These are phyloP conservation scores for Trissolcus japonicus DNA, from an alignment of 2,888 invertebrate genomes.

Conservation along the genomic window DNA sequence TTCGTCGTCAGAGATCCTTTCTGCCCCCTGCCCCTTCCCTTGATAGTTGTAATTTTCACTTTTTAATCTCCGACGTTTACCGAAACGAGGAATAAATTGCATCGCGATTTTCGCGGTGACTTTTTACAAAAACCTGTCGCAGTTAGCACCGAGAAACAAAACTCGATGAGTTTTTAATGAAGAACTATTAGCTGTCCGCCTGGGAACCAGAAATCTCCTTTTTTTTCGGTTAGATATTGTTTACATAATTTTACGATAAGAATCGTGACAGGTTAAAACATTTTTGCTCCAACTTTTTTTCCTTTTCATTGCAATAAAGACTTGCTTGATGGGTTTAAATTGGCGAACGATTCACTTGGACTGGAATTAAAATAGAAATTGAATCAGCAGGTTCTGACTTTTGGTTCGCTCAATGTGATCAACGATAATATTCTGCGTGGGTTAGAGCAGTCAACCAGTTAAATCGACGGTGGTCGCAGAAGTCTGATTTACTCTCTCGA, in stretches of 20 bases:
- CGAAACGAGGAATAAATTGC: conserved; percentile 31
- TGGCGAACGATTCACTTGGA: neutral
- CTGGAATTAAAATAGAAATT: neutral
- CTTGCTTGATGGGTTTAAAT: neutral
- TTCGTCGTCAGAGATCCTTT: conserved; percentile 45
- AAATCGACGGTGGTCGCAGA: conserved; percentile 33
- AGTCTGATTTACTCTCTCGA: conserved; percentile 50
- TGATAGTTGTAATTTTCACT: conserved; percentile 5
- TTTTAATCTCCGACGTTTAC: conserved; percentile 4
- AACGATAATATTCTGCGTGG: conserved; percentile 52
- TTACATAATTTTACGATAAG: neutral
- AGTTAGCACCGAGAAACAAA: neutral
- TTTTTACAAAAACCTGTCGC: conserved; percentile 9
- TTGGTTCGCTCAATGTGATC: conserved; percentile 35
- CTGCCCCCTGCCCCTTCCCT: conserved; percentile 8
- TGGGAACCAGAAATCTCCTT: conserved; percentile 3
- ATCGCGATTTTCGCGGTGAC: conserved; percentile 11
- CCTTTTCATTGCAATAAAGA: neutral
- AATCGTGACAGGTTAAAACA: neutral
- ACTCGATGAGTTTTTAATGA: conserved; percentile 29
- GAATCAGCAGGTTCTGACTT: conserved; percentile 36
- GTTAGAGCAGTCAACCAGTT: conserved; percentile 20
- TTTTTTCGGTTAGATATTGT: neutral
- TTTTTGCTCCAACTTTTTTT: neutral
- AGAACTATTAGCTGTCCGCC: conserved; percentile 10